Conservation (phyloP, 2,113 vertebrate genomes). For the Protobothrops flavoviridis region DNA sequence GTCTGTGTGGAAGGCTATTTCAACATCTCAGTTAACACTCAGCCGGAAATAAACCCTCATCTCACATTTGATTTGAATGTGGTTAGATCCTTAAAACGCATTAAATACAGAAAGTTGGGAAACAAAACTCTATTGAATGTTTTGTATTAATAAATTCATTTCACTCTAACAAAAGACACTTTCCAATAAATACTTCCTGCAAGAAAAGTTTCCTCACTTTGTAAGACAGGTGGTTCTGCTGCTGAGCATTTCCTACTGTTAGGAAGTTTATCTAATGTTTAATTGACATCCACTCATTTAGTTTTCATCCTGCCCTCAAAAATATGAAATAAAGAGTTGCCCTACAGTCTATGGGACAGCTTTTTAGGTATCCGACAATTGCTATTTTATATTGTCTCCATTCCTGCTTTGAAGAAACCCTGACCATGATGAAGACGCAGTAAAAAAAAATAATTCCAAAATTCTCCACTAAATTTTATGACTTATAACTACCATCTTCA, state of each 20-base stretch:
- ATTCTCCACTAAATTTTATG: neutral
- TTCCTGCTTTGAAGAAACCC: neutral
- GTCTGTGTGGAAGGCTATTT: neutral
- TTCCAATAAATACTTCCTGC: neutral
- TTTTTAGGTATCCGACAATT: neutral
- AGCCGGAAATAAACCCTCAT: neutral
- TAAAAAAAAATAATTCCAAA: neutral
- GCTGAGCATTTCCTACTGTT: neutral
- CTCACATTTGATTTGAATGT: neutral
- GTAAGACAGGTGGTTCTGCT: neutral
- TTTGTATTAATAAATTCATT: neutral
- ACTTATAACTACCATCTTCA: neutral
- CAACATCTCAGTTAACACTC: neutral
- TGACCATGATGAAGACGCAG: neutral
- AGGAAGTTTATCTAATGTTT: neutral
- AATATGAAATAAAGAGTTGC: neutral
- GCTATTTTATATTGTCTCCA: neutral
- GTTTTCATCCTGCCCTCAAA: neutral
- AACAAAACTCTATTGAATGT: neutral
- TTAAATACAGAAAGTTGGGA: neutral
- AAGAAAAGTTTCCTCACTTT: neutral
- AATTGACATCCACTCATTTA: neutral
- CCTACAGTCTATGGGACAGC: neutral
- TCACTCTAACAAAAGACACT: neutral
- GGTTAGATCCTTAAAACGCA: neutral